Base-by-base conservation (phyloP, 2,888 invertebrate species). In the Drosophila paranaensis region DNA sequence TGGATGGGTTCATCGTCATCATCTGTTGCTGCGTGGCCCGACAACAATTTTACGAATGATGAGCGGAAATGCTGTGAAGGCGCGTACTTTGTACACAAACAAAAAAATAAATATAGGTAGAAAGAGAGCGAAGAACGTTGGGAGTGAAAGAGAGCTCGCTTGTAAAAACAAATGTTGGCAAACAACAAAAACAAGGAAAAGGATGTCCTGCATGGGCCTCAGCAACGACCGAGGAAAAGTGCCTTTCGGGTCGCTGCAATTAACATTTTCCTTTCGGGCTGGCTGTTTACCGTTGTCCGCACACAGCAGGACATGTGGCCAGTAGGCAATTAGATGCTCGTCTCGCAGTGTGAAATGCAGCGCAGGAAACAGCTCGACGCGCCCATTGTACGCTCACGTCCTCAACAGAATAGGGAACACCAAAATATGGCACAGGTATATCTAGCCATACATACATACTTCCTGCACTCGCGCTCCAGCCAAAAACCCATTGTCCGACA, bases 141-240 rank as follows among this genome's bases (percentile, higher is more conserved):
- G 63, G 37, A 61, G 53, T 20, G 48, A 54, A n/a, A 39, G 20
- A 35, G 43, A 33, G 14, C 25, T 43, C 45, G 58, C 20, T 72
- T 69, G 80, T 73, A 78, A 82, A 74, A 83, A 76, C 64, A 73
- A 88, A 75, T 82, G 79, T 83, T 83, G 84, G 74, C 73, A 82
- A 71, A 79, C 82, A 84, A 83, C 84, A 85, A 85, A 77, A 69
- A 70, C 72, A 82, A 78, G 88, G 80, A 77, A 89, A 81, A 82
- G 87, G 90, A 89, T 88, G 88, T 89, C 82, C 80, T 89, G 82
- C 76, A 40, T 35, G n/a, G n/a, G n/a, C n/a, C n/a, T n/a, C n/a
- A n/a, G n/a, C n/a, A n/a, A n/a, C 13, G 65, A 51, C 53, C 45
- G 62, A 57, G 73, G 66, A 82, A 85, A 82, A 82, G 66, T 83